Evolutionary conservation across 2,113 vertebrate genomes (phyloP).

Genomic region (Pterocles gutturalis): DNA sequence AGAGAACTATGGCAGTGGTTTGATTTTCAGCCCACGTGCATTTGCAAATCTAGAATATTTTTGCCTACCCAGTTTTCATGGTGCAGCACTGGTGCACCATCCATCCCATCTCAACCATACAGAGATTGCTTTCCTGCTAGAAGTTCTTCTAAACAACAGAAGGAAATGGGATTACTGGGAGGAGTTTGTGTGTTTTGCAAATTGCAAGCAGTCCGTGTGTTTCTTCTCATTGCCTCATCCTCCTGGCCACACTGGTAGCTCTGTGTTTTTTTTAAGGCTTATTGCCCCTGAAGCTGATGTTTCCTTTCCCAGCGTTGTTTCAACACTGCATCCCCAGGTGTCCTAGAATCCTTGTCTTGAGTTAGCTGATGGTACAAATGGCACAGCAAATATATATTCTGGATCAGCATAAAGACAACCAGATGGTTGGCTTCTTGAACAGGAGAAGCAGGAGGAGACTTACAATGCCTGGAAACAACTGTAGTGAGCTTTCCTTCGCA

Average conservation of each 20-base stretch:
- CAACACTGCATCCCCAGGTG: background rate
- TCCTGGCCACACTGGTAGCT: background rate
- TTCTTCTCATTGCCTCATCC: background rate
- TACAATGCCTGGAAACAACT: background rate
- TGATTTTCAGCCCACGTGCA: background rate
- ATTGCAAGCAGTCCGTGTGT: background rate
- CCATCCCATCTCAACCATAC: background rate
- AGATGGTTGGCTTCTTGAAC: background rate
- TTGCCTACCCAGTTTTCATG: background rate
- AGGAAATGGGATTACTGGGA: background rate
- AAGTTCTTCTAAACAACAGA: background rate
- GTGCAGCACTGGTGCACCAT: background rate
- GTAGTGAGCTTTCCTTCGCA: background rate
- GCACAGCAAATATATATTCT: background rate
- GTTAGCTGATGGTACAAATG: background rate
- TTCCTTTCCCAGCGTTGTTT: background rate
- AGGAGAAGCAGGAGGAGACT: background rate
- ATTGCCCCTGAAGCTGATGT: background rate
- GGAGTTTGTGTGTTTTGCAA: background rate
- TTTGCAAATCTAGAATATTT: background rate
- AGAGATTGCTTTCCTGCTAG: background rate
- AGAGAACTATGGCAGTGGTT: background rate
- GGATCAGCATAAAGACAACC: background rate
- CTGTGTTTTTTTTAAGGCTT: background rate
- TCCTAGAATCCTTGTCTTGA: background rate